Percentiles rank a stretch among this genome's conserved stretches.
Conservation (phyloP, 2,888 invertebrate genomes). For the Thalpophila matura region DNA sequence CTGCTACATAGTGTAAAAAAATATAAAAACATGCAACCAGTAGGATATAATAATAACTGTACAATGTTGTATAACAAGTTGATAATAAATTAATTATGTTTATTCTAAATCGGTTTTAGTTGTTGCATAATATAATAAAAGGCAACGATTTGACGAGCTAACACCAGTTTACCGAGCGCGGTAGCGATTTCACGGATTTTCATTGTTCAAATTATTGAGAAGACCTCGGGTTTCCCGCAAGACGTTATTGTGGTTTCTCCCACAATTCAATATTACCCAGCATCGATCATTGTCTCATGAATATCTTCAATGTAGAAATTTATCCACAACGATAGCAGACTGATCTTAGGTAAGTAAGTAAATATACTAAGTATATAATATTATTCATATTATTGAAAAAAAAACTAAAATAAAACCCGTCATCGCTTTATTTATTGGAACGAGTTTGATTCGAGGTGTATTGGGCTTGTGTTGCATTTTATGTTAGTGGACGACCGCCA, state of each 20-base stretch:
- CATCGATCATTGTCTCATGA: slow-evolving; percentile 22
- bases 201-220: slow-evolving; percentile 21
- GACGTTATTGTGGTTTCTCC: slow-evolving; percentile 39
- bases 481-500: neutral
- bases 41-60: neutral
- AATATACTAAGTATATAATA: too few species aligned
- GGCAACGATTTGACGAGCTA: neutral
- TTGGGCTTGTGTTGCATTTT: neutral
- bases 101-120: neutral
- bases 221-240: slow-evolving; percentile 35
- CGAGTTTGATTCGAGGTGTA: slow-evolving; percentile 8
- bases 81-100: neutral
- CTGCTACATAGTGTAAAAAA: too few species aligned
- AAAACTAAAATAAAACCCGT: slow-evolving; percentile 4
- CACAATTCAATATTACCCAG: slow-evolving; percentile 29
- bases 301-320: slow-evolving; percentile 26
- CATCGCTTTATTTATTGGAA: neutral
- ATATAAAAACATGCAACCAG: neutral
- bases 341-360: too few species aligned
- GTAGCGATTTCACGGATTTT: slow-evolving; percentile 38
- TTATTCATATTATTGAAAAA: neutral
- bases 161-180: neutral
- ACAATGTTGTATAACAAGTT: neutral
- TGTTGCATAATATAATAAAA: slow-evolving; percentile 1
- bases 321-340: neutral